A percentile compares a stretch with the other conserved stretches of the same genome.
phyloP scores from a whole-genome alignment of 1,140 invertebrate species.

The Neodiprion virginianus region DNA sequence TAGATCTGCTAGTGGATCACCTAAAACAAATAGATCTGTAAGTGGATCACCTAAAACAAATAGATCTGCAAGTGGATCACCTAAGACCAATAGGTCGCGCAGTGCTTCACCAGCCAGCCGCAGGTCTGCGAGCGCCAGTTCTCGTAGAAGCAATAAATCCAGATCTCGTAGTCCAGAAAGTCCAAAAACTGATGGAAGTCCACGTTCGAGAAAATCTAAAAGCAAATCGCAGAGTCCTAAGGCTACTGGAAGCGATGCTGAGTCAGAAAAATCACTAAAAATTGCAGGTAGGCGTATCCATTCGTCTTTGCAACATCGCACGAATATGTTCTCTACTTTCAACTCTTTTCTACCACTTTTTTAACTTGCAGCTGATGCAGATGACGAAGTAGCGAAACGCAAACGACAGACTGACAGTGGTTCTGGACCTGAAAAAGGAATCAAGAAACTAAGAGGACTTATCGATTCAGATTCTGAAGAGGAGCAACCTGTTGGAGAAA shows the following conservation, averaged over 20 bases:
- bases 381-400: slow-evolving; percentile 22
- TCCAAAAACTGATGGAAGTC: slow-evolving; percentile 37
- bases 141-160: slow-evolving; percentile 57
- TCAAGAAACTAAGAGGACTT: slow-evolving; percentile 52
- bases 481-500: slow-evolving; percentile 52
- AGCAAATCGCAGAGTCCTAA: slow-evolving; percentile 32
- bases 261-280: slow-evolving; percentile 47
- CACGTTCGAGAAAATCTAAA: slow-evolving; percentile 33
- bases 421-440: slow-evolving; percentile 39
- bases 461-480: slow-evolving; percentile 66
- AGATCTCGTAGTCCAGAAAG: slow-evolving; percentile 63
- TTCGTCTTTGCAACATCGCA: slow-evolving; percentile 1
- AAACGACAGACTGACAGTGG: slow-evolving; percentile 46
- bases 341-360: slow-evolving; percentile 9
- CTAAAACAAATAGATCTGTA: slow-evolving; percentile 32
- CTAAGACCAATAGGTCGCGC: slow-evolving; percentile 36
- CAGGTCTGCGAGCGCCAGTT: slow-evolving; percentile 47
- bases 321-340: slow-evolving; percentile 18
- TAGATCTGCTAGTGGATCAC: slow-evolving; percentile 20
- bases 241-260: slow-evolving; percentile 53
- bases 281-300: slow-evolving; percentile 32
- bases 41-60: slow-evolving; percentile 33
- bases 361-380: slow-evolving; percentile 36
- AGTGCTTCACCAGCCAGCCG: slow-evolving; percentile 28
- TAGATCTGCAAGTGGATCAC: slow-evolving; percentile 33